Evolutionary conservation across 2,113 vertebrate genomes (phyloP).

Genomic region (Epinephelus cyanopodus): DNA sequence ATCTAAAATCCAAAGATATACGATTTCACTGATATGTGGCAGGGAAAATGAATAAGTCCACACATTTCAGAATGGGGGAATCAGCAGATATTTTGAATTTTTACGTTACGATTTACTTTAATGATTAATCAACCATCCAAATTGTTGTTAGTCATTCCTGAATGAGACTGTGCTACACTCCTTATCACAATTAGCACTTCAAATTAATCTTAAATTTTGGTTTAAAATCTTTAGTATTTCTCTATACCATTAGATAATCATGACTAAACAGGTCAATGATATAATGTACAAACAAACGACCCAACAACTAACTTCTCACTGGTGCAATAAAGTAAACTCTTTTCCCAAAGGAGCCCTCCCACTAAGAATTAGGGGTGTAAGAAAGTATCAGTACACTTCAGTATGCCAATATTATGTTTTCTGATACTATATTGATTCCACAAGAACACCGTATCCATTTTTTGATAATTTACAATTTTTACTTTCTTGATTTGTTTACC

Average conservation of each 20-base stretch:
- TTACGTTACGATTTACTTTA: neutral
- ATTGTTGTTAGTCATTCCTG: neutral
- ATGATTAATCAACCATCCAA: neutral
- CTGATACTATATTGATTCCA: too few species aligned
- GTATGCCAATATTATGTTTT: too few species aligned
- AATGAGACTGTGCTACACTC: too few species aligned
- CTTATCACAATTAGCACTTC: neutral
- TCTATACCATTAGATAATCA: neutral
- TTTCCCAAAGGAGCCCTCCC: neutral
- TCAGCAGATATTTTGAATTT: too few species aligned
- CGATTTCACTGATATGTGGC: slow-evolving; percentile 1
- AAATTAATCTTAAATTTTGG: neutral
- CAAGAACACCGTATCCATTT: too few species aligned
- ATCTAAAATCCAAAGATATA: slow-evolving; percentile 2
- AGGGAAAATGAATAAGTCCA: too few species aligned
- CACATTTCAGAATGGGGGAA: too few species aligned
- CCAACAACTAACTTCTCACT: neutral
- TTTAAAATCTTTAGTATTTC: neutral
- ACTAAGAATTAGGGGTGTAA: neutral
- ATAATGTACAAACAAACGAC: neutral
- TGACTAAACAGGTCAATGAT: neutral
- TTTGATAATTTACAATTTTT: too few species aligned
- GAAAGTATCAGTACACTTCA: too few species aligned
- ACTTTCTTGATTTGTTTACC: too few species aligned
- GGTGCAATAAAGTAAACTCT: too few species aligned